Conservation (phyloP, 2,888 invertebrate species). For the Neoascia interrupta region DNA sequence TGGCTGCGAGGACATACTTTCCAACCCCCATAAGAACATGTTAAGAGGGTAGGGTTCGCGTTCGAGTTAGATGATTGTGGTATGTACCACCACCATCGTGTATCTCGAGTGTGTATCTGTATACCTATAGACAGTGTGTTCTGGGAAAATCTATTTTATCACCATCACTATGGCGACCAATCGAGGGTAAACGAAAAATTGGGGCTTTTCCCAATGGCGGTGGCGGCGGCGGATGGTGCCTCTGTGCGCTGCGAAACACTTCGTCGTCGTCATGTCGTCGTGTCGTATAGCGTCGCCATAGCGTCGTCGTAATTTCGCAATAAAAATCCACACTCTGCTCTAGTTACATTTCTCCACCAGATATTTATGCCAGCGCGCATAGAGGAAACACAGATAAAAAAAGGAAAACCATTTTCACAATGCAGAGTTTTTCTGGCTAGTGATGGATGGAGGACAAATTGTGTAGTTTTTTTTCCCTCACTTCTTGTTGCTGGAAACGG, state of each 20-base stretch:
- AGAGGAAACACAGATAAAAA: slow-evolving; percentile 67
- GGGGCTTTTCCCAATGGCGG: slow-evolving; percentile 73
- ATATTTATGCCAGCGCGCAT: slow-evolving; percentile 64
- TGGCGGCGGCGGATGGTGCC: slow-evolving; percentile 18
- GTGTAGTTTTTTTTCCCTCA: slow-evolving; percentile 11
- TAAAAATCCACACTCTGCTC: slow-evolving; percentile 64
- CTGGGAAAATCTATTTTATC: slow-evolving; percentile 79
- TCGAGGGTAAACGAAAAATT: slow-evolving; percentile 79
- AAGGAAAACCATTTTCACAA: slow-evolving; percentile 12
- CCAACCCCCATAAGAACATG: slow-evolving; percentile 9
- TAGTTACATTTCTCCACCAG: slow-evolving; percentile 46
- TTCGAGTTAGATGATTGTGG: too few relatives aligned
- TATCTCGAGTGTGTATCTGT: slow-evolving; percentile 59
- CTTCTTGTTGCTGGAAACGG: not conserved
- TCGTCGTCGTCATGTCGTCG: slow-evolving; percentile 37
- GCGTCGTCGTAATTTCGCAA: slow-evolving; percentile 58
- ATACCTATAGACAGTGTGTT: slow-evolving; percentile 49
- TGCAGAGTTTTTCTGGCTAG: slow-evolving; percentile 41
- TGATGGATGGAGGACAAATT: slow-evolving; percentile 65
- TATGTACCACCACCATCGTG: too few relatives aligned
- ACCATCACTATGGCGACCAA: slow-evolving; percentile 79
- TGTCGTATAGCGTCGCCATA: slow-evolving; percentile 24
- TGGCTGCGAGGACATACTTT: slow-evolving; percentile 22
- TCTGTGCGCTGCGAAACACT: slow-evolving; percentile 31
- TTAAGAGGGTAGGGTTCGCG: too few relatives aligned